These are phyloP conservation scores for Antechinus stuartii DNA, from an alignment of 2,113 vertebrate species.

Conservation along the genomic window DNA sequence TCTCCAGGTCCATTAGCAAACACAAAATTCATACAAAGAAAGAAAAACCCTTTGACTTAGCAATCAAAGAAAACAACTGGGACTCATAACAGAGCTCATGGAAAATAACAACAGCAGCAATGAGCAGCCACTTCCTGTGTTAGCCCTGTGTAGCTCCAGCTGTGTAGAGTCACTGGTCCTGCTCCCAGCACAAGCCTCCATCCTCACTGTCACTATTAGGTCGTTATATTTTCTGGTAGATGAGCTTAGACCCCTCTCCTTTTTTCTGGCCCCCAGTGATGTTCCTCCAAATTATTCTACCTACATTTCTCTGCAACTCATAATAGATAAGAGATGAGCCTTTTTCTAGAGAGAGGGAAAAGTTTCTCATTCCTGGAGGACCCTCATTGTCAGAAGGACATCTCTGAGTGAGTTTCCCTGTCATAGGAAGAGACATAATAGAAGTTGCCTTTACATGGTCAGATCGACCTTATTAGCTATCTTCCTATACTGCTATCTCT, in stretches of 20 bases:
- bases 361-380: not conserved
- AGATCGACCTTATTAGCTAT: not conserved
- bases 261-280: not conserved
- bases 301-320: not conserved
- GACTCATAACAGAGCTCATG: not conserved
- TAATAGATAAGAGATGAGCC: not conserved
- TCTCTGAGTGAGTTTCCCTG: not conserved
- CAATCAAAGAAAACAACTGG: not conserved
- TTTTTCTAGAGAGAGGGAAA: not conserved
- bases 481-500: not conserved
- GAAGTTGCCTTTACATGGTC: not conserved
- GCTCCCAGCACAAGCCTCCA: not conserved
- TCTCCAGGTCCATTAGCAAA: not conserved
- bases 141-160: not conserved
- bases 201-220: not conserved
- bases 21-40: not conserved
- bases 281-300: not conserved
- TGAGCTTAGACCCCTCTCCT: not conserved
- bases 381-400: not conserved
- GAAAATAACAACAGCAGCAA: not conserved
- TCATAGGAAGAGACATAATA: not conserved
- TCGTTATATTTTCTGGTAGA: not conserved
- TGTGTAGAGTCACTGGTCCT: not conserved
- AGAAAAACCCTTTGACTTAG: too few relatives aligned
- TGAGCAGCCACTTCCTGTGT: not conserved